Evolutionary conservation across 2,888 invertebrate species (phyloP), one percentile per base, ranked within the genome.

Genomic region (Romanomermis culicivorax): DNA sequence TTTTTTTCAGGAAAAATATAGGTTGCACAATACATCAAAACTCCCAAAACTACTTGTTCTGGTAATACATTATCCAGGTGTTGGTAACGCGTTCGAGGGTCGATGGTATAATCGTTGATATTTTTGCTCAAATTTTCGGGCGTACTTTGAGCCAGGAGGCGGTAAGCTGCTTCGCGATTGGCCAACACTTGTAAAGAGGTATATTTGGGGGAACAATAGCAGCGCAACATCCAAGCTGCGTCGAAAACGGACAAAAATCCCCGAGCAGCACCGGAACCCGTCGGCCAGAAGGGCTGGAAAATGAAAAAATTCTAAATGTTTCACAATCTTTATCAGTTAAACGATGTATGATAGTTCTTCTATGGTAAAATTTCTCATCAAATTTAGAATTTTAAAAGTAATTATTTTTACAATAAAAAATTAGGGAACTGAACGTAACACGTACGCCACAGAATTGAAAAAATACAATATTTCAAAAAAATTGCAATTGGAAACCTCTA

Each of bases 231-330:
- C 88, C 95, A 97, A 17, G 86, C 87, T 0, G 91, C 84, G 74
- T 97, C 95, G 71, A 95, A 78, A 2, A 87, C 85, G 24, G 89
- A 87, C 1, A 97, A 77, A 71, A 95, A 95, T 17, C 95, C 95
- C 55, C 95, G 78, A 0, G 93, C 95, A 74, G 91, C 91, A 1
- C 97, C 97, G 2, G 91, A 91, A 0, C 97, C 97, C 0, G 91
- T 93, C 2, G 95, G 97, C 95, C 97, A 97, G 72, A 97, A 97
- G 1, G 75, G 75, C 71, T 72, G 61, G 51, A 64, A 58, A 29
- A 53, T 3, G 30, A 55, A 57, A 48, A 51, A 56, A 56, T n/a
- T n/a, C n/a, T n/a, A n/a, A n/a, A n/a, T n/a, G n/a, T n/a, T n/a
- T n/a, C n/a, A n/a, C n/a, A n/a, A n/a, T n/a, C n/a, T n/a, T n/a